Conservation (phyloP, 2,113 vertebrate species). For the Dipodomys spectabilis region DNA sequence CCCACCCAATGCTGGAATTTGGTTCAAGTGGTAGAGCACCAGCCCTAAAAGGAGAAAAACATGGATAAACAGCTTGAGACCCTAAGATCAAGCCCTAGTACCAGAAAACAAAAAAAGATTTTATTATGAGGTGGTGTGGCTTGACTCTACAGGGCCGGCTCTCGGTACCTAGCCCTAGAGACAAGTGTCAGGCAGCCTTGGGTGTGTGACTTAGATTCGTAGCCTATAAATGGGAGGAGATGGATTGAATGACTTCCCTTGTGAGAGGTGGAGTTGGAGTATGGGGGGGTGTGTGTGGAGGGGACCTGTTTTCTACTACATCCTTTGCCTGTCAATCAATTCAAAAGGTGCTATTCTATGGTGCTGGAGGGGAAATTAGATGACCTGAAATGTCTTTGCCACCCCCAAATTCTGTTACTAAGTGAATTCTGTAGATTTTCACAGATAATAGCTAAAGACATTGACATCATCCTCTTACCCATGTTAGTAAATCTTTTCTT, state of each 20-base stretch:
- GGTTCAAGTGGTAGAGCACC: too few relatives aligned
- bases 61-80: too few relatives aligned
- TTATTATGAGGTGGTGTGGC: background rate
- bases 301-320: background rate
- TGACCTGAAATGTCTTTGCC: slow-evolving; percentile 49
- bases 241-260: background rate
- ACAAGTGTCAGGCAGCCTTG: background rate
- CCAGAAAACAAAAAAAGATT: too few relatives aligned
- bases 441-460: slow-evolving; percentile 70
- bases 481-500: slow-evolving; percentile 66
- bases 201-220: background rate
- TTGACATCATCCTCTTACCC: slow-evolving; percentile 77
- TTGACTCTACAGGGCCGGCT: background rate
- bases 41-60: too few relatives aligned
- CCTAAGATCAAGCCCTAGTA: too few relatives aligned
- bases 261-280: background rate
- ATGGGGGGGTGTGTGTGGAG: too few relatives aligned
- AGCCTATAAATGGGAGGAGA: background rate
- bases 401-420: slow-evolving; percentile 59
- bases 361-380: slow-evolving; percentile 1
- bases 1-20: too few relatives aligned
- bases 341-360: background rate
- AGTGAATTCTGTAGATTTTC: slow-evolving; percentile 54
- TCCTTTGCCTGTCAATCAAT: background rate
- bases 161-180: background rate